These are phyloP conservation scores for Drosophila truncata DNA, from an alignment of 1,140 invertebrate genomes.

Conservation along the genomic window DNA sequence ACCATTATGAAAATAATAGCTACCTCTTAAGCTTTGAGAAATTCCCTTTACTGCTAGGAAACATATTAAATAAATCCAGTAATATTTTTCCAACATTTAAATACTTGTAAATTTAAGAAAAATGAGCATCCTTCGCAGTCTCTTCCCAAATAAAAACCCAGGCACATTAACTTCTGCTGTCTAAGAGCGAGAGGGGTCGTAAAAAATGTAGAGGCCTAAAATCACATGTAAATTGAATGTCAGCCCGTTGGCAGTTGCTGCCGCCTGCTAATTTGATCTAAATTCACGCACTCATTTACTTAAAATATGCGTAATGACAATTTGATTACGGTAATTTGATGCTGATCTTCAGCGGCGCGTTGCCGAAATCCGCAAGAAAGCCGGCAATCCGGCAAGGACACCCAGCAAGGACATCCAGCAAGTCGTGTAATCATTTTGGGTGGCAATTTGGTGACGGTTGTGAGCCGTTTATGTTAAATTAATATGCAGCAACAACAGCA, in stretches of 20 bases:
- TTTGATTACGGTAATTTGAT: conserved; percentile 81
- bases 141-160: neutral
- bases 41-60: neutral
- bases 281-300: conserved; percentile 78
- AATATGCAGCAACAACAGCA: conserved; percentile 66
- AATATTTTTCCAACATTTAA: neutral
- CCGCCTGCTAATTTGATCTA: conserved; percentile 63
- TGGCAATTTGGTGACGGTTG: conserved; percentile 71
- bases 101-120: conserved; percentile 2
- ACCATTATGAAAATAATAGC: neutral
- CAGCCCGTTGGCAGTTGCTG: conserved; percentile 34
- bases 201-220: conserved; percentile 33
- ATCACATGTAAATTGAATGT: conserved; percentile 57
- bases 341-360: conserved; percentile 68
- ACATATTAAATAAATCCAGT: neutral
- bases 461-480: conserved; percentile 74
- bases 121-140: neutral
- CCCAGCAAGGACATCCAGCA: conserved; percentile 12
- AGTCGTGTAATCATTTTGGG: conserved; percentile 66
- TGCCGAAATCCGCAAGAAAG: conserved; percentile 53
- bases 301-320: conserved; percentile 80
- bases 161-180: conserved; percentile 5
- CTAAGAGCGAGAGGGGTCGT: conserved; percentile 4
- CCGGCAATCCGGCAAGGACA: conserved; percentile 24
- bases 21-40: neutral